A percentile compares a stretch with the other conserved stretches of the same genome.
Conservation (phyloP, 2,113 vertebrate genomes). For the Eulemur macaco region DNA sequence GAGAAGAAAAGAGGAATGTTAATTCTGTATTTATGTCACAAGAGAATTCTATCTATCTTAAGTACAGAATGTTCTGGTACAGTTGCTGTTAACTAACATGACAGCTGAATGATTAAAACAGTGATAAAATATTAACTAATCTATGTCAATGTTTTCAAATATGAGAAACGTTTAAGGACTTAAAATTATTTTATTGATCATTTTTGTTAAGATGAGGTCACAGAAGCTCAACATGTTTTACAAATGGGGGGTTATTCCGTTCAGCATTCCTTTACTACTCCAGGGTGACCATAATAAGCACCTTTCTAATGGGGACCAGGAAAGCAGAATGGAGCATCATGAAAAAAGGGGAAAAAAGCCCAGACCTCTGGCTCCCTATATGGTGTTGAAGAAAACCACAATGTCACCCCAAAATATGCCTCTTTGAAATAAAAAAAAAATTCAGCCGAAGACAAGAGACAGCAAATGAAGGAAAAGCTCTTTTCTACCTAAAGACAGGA, state of each 20-base stretch:
- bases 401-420: background rate
- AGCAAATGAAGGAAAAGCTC: background rate
- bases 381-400: background rate
- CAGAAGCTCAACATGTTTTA: background rate
- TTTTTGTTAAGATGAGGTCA: background rate
- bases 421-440: background rate
- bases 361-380: background rate
- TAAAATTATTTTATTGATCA: background rate
- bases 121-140: background rate
- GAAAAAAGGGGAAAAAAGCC: background rate
- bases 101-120: background rate
- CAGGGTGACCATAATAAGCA: background rate
- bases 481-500: background rate
- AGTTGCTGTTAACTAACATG: background rate
- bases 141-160: background rate
- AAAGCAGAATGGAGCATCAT: background rate
- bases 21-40: background rate
- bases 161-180: background rate
- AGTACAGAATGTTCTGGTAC: background rate
- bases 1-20: background rate
- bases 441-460: background rate
- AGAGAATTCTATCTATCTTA: background rate
- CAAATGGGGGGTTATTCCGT: background rate
- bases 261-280: background rate
- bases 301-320: background rate